Percentiles rank a stretch among this genome's conserved stretches.
These are phyloP conservation scores for Syrista parreyssii DNA, from an alignment of 2,888 invertebrate species.

Conservation along the genomic window DNA sequence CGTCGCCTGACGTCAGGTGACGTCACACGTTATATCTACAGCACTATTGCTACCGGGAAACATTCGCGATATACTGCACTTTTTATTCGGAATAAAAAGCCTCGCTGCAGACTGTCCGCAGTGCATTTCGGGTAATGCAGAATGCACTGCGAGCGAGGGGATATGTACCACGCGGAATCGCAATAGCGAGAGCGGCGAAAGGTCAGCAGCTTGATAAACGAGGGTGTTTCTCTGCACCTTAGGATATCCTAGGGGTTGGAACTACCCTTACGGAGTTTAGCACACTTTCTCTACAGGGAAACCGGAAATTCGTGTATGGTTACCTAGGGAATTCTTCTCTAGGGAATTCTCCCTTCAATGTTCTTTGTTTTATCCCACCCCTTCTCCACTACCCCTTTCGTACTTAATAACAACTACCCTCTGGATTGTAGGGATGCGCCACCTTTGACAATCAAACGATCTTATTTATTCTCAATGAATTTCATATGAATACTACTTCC, in stretches of 20 bases:
- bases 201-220: constrained; percentile 5
- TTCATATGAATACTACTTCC: not conserved
- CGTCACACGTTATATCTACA: not conserved
- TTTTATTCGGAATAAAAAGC: not conserved
- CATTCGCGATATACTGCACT: not conserved
- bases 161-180: constrained; percentile 3
- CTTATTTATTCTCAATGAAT: not conserved
- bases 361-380: not conserved
- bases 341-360: not conserved
- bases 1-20: not conserved
- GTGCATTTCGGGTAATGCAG: not conserved
- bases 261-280: not conserved
- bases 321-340: not conserved
- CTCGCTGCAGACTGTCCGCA: not conserved
- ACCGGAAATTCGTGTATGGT: not conserved
- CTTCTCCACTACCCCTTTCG: not conserved
- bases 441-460: not conserved
- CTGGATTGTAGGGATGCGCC: not conserved
- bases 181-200: not conserved
- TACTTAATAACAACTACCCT: not conserved
- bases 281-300: not conserved
- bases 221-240: not conserved
- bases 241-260: not conserved
- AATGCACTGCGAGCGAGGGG: constrained; percentile 10
- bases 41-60: not conserved